A percentile compares a stretch with the other conserved stretches of the same genome.
These are phyloP conservation scores for Luscinia megarhynchos DNA, from an alignment of 2,797 vertebrate genomes.

Conservation along the genomic window DNA sequence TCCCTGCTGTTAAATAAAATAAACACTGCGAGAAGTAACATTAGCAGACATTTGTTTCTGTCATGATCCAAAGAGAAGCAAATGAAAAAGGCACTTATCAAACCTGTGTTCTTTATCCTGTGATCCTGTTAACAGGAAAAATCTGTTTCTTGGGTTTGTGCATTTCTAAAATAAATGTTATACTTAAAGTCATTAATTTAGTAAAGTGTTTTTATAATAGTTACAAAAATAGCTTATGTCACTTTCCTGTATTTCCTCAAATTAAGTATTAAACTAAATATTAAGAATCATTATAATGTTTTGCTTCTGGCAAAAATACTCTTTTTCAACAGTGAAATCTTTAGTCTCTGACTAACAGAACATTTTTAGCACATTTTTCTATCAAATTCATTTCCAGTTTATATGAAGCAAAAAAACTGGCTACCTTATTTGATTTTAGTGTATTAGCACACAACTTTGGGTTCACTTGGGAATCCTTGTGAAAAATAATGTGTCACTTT, in stretches of 20 bases:
- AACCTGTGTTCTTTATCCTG: not conserved
- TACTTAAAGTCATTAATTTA: not conserved
- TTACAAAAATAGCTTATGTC: not conserved
- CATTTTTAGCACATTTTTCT: not conserved
- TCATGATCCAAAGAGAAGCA: not conserved
- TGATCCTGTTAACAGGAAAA: not conserved
- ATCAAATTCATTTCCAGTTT: not conserved
- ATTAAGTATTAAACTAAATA: not conserved
- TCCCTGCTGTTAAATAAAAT: not conserved
- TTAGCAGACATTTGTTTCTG: not conserved
- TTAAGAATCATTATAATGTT: not conserved
- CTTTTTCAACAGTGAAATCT: not conserved
- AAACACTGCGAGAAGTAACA: not conserved
- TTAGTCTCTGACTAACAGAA: not conserved
- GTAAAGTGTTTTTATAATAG: not conserved
- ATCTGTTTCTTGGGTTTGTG: not conserved
- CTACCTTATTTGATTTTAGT: not conserved
- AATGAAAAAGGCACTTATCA: not conserved
- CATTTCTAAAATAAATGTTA: not conserved
- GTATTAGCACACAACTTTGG: not conserved
- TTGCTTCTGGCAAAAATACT: not conserved
- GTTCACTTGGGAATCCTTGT: not conserved
- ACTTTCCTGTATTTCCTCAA: not conserved
- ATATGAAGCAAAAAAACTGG: not conserved
- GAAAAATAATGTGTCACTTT: conserved; percentile 23